A percentile compares a stretch with the other conserved stretches of the same genome.
Evolutionary conservation across 2,888 invertebrate genomes (phyloP).

Genomic region (Leucozona laternaria): DNA sequence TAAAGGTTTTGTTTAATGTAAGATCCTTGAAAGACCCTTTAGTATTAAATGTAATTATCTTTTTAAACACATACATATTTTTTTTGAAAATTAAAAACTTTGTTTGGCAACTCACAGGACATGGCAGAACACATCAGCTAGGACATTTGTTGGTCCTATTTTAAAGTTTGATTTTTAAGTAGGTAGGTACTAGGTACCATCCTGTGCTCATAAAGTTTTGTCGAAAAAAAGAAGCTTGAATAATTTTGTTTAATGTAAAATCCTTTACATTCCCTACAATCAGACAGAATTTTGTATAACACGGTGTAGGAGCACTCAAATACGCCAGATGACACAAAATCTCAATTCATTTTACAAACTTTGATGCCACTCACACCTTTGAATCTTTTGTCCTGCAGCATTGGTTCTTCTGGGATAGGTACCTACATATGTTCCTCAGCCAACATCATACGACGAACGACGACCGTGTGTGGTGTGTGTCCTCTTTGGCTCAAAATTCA

Average conservation of each 20-base stretch:
- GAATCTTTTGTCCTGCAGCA: background rate
- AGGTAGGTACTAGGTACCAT: background rate
- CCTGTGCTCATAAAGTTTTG: conserved; percentile 2
- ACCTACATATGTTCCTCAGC: background rate
- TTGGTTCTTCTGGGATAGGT: background rate
- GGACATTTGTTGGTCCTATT: background rate
- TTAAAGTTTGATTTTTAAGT: conserved; percentile 1
- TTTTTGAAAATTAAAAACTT: background rate
- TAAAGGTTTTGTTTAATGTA: no score
- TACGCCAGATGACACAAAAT: conserved; percentile 39
- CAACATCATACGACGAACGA: background rate
- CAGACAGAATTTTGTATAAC: conserved; percentile 55
- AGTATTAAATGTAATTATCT: no score
- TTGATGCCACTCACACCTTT: conserved; percentile 47
- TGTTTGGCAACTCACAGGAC: background rate
- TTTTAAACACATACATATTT: no score
- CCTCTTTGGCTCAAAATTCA: conserved; percentile 48
- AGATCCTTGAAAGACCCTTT: no score
- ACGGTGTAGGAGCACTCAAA: conserved; percentile 36
- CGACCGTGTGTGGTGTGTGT: conserved; percentile 3
- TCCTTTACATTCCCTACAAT: conserved; percentile 51
- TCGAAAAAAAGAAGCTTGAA: background rate
- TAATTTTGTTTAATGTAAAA: conserved; percentile 50
- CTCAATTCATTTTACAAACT: conserved; percentile 68
- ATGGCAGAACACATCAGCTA: background rate